Evolutionary conservation across 2,888 invertebrate genomes (phyloP).

Genomic region (Aelia acuminata): DNA sequence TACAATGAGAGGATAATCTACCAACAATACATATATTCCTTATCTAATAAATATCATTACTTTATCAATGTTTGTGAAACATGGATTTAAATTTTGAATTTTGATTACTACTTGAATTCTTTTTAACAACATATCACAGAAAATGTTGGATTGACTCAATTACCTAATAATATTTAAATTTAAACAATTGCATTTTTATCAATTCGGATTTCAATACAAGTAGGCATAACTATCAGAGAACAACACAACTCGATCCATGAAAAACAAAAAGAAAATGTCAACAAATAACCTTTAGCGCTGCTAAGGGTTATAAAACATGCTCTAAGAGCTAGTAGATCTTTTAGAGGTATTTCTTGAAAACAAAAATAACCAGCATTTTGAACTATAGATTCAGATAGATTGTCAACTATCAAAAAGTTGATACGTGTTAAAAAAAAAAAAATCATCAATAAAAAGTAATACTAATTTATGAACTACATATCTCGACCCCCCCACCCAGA

Average conservation of each 20-base stretch:
- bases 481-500: too few species aligned
- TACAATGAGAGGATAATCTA: background rate
- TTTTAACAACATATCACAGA: background rate
- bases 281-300: background rate
- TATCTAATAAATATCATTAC: background rate
- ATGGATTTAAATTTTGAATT: background rate
- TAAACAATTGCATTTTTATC: slow-evolving; percentile 4
- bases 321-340: slow-evolving; percentile 5
- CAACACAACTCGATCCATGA: background rate
- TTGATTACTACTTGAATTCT: background rate
- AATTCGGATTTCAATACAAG: background rate
- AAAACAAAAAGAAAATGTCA: slow-evolving; percentile 20
- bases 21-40: background rate
- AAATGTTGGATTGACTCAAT: background rate
- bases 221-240: background rate
- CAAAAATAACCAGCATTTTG: too few species aligned
- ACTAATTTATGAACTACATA: too few species aligned
- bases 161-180: slow-evolving; percentile 13
- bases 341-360: background rate
- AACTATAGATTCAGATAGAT: too few species aligned
- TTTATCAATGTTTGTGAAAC: background rate
- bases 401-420: too few species aligned
- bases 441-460: too few species aligned
- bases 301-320: slow-evolving; percentile 1
- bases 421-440: too few species aligned